phyloP scores from a whole-genome alignment of 2,888 invertebrate species.

The Acanthococcus lagerstroemiae region DNA sequence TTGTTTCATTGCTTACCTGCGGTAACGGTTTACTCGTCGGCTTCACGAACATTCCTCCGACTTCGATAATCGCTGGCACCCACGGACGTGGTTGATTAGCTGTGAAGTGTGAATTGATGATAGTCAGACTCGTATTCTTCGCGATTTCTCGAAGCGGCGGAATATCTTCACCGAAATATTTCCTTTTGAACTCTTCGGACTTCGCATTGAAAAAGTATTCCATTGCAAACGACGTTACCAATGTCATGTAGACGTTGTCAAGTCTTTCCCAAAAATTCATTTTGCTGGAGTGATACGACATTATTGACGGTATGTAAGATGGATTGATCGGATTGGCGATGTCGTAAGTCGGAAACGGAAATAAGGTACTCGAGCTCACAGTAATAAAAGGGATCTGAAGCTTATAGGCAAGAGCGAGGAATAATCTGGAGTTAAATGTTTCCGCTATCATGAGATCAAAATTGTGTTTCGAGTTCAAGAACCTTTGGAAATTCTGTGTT shows the following conservation, averaged over 20 bases:
- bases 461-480: not conserved
- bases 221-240: not conserved
- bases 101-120: slow-evolving; percentile 28
- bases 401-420: slow-evolving; percentile 11
- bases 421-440: slow-evolving; percentile 24
- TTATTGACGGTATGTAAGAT: slow-evolving; percentile 10
- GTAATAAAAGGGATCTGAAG: slow-evolving; percentile 25
- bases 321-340: slow-evolving; percentile 18
- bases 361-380: slow-evolving; percentile 16
- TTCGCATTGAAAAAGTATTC: not conserved
- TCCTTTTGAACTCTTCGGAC: slow-evolving; percentile 12
- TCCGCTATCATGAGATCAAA: slow-evolving; percentile 28
- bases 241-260: slow-evolving; percentile 2
- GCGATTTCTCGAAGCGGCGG: slow-evolving; percentile 11
- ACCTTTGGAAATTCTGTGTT: slow-evolving; percentile 1
- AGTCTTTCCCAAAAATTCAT: slow-evolving; percentile 26
- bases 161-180: slow-evolving; percentile 17
- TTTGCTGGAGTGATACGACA: not conserved
- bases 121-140: slow-evolving; percentile 25
- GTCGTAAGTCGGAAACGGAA: slow-evolving; percentile 17
- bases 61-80: slow-evolving; percentile 29
- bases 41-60: slow-evolving; percentile 32
- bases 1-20: no score
- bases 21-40: slow-evolving; percentile 18
- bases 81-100: slow-evolving; percentile 26